Evolutionary conservation across 2,797 vertebrate species (phyloP), one percentile per base, ranked within the genome.

Genomic region (Stomatorhinus walkeri): DNA sequence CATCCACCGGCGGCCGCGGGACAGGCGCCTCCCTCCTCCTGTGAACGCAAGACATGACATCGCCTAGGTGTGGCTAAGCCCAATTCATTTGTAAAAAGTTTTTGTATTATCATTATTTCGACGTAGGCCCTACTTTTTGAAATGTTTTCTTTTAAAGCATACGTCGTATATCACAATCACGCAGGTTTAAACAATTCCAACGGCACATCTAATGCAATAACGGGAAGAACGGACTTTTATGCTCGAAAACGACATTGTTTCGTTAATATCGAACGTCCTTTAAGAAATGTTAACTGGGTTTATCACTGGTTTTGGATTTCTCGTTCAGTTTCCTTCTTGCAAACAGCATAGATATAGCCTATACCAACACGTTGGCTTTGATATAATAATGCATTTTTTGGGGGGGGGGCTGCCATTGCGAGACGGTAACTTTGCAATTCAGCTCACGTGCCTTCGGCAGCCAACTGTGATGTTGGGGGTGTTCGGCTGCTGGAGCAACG

Each of bases 61-160:
- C 19, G 81, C n/a, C 46, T 86, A 86, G 84, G 84, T 86, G 84
- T 56, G 84, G 84, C 51, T 51, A 86, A 86, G 32, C 24, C 12
- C 5, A 32, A 36, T 51, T 86, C 81, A 84, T 84, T 84, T 51
- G 81, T 4, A 28, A 85, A 86, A 36, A 32, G n/a, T 19, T 84
- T 49, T 7, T 12, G 51, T 14, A 14, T 72, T 36, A 32, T 36
- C 4, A 32, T 36, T 16, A 36, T 36, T 28, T 79, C 72, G 36
- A 43, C 36, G 51, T 54, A 54, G 4, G 51, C 51, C 51, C 32
- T 43, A 9, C 36, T 7, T 43, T 28, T 40, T 43, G 4, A 79
- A 79, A 79, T 79, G 19, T 2, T 43, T 19, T 2, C 32, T 79
- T n/a, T 79, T 4, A 43, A 43, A 40, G 16, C 16, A 19, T 79